Evolutionary conservation across 2,888 invertebrate species (phyloP).

Genomic region (Drosophila putrida): DNA sequence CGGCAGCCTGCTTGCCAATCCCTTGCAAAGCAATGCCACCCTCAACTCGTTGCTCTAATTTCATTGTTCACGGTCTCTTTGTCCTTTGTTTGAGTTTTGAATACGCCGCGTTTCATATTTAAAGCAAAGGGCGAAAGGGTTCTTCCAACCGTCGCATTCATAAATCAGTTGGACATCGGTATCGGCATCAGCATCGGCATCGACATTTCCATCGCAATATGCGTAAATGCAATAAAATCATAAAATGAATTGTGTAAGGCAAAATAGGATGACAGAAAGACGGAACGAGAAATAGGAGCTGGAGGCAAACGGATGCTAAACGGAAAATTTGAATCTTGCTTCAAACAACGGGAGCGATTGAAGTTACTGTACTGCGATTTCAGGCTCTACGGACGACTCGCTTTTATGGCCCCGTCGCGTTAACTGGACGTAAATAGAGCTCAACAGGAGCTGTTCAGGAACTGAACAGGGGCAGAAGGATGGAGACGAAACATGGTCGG

Average conservation of each 20-base stretch:
- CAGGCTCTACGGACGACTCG: slow-evolving; percentile 59
- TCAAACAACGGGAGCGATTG: slow-evolving; percentile 27
- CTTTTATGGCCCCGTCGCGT: slow-evolving; percentile 72
- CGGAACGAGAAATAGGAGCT: slow-evolving; percentile 9
- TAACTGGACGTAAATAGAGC: slow-evolving; percentile 80
- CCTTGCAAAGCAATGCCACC: slow-evolving; percentile 48
- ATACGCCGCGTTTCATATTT: slow-evolving; percentile 58
- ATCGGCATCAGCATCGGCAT: slow-evolving; percentile 42
- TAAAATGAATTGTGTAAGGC: slow-evolving; percentile 74
- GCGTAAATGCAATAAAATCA: slow-evolving; percentile 81
- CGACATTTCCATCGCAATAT: slow-evolving; percentile 62
- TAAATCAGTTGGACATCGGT: slow-evolving; percentile 79
- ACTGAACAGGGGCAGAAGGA: slow-evolving; percentile 8
- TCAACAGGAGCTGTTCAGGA: slow-evolving; percentile 54
- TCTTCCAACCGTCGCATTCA: slow-evolving; percentile 59
- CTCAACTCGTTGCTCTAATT: slow-evolving; percentile 76
- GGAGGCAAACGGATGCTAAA: slow-evolving; percentile 53
- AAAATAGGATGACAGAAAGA: slow-evolving; percentile 28
- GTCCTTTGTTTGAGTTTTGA: slow-evolving; percentile 72
- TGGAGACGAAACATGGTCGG: slow-evolving; percentile 12
- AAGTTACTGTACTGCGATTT: slow-evolving; percentile 35
- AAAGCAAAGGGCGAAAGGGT: slow-evolving; percentile 53
- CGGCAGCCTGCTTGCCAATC: not conserved
- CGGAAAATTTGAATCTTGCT: slow-evolving; percentile 70
- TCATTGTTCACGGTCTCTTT: slow-evolving; percentile 77